Conservation (phyloP, 2,797 vertebrate genomes). For the Adelosebastes latens region DNA sequence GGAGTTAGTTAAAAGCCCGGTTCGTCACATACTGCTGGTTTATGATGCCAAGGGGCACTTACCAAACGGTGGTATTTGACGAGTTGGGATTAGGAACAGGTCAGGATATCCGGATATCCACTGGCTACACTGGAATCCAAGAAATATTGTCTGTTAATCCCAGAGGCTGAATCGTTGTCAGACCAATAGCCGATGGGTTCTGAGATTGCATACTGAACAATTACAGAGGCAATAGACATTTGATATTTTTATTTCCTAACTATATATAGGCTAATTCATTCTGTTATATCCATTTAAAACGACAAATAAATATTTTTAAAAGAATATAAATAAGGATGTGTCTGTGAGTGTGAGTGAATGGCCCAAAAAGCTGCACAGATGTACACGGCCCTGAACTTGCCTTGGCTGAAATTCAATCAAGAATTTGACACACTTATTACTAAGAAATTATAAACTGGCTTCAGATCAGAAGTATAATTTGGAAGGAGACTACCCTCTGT, state of each 20-base stretch:
- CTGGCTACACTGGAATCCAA: not conserved
- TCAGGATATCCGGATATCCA: no score
- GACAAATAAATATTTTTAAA: not conserved
- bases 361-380: constrained; percentile 41
- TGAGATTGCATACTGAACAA: not conserved
- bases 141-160: not conserved
- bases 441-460: constrained; percentile 66
- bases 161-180: not conserved
- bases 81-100: no score
- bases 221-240: not conserved
- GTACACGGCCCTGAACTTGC: constrained; percentile 40
- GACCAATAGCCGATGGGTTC: not conserved
- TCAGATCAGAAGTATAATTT: constrained; percentile 58
- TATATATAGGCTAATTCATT: not conserved
- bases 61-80: no score
- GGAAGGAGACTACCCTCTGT: constrained; percentile 41
- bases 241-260: no score
- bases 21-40: no score
- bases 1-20: no score
- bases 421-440: constrained; percentile 71
- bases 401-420: constrained; percentile 66
- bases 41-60: no score
- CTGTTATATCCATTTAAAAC: not conserved
- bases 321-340: not conserved
- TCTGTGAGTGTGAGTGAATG: not conserved